These are phyloP conservation scores for Gadopsis marmoratus DNA, from an alignment of 2,797 vertebrate genomes.

Conservation along the genomic window DNA sequence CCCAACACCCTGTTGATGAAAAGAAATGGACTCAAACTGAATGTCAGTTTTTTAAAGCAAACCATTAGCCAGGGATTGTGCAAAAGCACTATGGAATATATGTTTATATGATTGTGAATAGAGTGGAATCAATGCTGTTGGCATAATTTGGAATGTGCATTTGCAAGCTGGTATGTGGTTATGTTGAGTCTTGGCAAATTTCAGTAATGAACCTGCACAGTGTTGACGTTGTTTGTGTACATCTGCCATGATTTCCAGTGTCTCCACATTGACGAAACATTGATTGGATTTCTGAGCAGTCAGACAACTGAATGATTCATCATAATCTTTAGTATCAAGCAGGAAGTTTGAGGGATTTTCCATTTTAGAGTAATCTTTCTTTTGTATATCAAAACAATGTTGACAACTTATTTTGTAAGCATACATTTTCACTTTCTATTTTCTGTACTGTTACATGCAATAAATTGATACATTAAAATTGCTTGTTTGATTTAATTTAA, in stretches of 20 bases:
- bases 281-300: constrained; percentile 17
- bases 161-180: constrained; percentile 52
- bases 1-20: constrained; percentile 28
- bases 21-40: constrained; percentile 57
- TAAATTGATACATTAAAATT: constrained; percentile 90
- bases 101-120: constrained; percentile 45
- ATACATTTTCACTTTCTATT: constrained; percentile 91
- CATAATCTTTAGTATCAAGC: constrained; percentile 43
- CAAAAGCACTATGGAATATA: constrained; percentile 34
- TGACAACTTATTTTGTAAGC: constrained; percentile 80
- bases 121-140: constrained; percentile 19
- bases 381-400: constrained; percentile 74
- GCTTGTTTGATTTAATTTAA: constrained; percentile 19
- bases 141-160: constrained; percentile 37
- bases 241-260: constrained; percentile 15
- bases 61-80: constrained; percentile 32
- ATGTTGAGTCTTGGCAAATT: constrained; percentile 22
- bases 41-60: constrained; percentile 54
- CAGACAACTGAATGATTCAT: constrained; percentile 63
- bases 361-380: constrained; percentile 60
- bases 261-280: constrained; percentile 19
- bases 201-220: constrained; percentile 55
- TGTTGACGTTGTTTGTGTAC: constrained; percentile 53
- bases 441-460: constrained; percentile 95
- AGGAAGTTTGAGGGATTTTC: constrained; percentile 48